Conservation (phyloP, 1,140 invertebrate genomes). For the Dendrolimus kikuchii region DNA sequence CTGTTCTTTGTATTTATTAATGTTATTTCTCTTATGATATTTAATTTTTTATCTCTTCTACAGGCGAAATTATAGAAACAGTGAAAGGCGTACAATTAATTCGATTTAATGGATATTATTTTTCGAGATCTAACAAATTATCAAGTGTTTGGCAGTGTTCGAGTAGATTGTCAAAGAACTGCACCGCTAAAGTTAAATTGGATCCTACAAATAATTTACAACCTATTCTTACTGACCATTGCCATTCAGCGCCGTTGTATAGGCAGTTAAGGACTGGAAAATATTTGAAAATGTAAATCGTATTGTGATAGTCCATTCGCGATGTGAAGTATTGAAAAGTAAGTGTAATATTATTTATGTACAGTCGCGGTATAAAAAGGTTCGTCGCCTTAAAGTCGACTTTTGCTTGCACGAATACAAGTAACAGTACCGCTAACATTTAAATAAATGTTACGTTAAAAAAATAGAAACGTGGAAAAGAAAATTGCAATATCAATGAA, state of each 20-base stretch:
- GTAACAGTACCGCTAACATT: too few species aligned
- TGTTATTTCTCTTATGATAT: too few species aligned
- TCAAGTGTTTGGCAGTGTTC: constrained; percentile 6
- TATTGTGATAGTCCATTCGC: not conserved
- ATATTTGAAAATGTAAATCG: constrained; percentile 8
- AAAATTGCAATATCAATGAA: too few species aligned
- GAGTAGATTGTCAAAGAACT: constrained; percentile 12
- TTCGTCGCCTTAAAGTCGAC: too few species aligned
- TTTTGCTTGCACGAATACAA: too few species aligned
- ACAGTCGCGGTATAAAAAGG: too few species aligned
- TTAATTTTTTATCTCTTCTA: too few species aligned
- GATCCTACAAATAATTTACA: constrained; percentile 6
- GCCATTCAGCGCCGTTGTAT: constrained; percentile 12
- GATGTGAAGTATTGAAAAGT: too few species aligned
- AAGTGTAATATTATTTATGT: too few species aligned
- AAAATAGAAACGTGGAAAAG: too few species aligned
- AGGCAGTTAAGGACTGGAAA: constrained; percentile 1
- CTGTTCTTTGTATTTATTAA: too few species aligned
- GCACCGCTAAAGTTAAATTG: constrained; percentile 23
- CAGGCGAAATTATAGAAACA: constrained; percentile 1
- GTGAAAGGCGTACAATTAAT: constrained; percentile 2
- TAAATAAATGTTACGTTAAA: too few species aligned
- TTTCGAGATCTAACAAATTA: not conserved
- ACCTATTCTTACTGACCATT: constrained; percentile 17
- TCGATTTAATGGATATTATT: constrained; percentile 3